Evolutionary conservation across 2,797 vertebrate species (phyloP).

Genomic region (Moxostoma hubbsi): DNA sequence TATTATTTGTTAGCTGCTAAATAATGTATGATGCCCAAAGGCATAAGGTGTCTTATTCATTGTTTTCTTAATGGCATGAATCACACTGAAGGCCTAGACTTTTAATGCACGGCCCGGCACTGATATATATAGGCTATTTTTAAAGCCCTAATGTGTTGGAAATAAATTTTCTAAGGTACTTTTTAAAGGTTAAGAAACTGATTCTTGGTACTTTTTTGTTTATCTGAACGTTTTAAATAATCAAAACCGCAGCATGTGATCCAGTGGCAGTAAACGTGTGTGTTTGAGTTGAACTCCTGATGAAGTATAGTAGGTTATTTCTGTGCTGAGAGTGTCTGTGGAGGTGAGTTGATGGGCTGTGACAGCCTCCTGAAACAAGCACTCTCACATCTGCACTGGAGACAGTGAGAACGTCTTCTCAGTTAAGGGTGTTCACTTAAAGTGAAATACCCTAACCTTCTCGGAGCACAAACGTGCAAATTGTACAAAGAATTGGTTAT

Average conservation of each 20-base stretch:
- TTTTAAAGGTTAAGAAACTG: no score
- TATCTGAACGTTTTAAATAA: not conserved
- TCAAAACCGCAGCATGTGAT: not conserved
- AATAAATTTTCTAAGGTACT: no score
- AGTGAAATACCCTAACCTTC: constrained; percentile 17
- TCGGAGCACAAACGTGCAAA: not conserved
- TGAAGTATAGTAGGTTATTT: constrained; percentile 33
- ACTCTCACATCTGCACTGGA: constrained; percentile 62
- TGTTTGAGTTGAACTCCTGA: not conserved
- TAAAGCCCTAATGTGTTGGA: no score
- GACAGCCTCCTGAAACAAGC: constrained; percentile 68
- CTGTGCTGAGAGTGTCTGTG: constrained; percentile 56
- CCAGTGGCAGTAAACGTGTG: not conserved
- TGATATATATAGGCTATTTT: no score
- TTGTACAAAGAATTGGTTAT: not conserved
- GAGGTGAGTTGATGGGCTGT: constrained; percentile 61
- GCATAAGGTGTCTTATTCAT: no score
- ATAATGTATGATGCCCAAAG: no score
- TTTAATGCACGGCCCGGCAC: no score
- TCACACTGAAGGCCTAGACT: no score
- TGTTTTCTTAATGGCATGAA: no score
- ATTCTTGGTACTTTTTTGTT: no score
- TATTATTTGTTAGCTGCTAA: no score
- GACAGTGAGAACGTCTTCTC: constrained; percentile 54
- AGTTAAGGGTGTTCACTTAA: constrained; percentile 28